A percentile compares a stretch with the other conserved stretches of the same genome.
Evolutionary conservation across 1,140 invertebrate genomes (phyloP).

Genomic region (Phocides pigmalion): DNA sequence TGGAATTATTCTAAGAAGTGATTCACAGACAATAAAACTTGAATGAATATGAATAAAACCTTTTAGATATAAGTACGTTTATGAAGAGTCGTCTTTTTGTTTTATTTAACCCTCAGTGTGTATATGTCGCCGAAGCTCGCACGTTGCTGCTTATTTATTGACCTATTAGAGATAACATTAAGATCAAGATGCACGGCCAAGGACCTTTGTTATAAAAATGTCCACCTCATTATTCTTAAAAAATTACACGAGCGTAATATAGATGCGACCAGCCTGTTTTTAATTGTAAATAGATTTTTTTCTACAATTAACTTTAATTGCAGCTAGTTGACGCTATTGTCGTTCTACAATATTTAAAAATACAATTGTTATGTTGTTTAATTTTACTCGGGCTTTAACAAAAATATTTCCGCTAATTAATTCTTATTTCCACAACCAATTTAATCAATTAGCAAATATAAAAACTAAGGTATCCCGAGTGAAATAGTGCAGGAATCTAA

Average conservation of each 20-base stretch:
- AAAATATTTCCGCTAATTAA: no score
- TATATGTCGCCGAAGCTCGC: conserved; percentile 81
- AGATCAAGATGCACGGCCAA: conserved; percentile 83
- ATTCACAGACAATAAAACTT: conserved; percentile 19
- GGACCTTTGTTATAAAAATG: conserved; percentile 84
- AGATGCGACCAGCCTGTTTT: conserved; percentile 46
- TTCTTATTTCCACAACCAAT: no score
- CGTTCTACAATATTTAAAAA: neutral
- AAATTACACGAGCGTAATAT: conserved; percentile 64
- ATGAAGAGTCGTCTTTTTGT: conserved; percentile 73
- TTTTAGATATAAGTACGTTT: conserved; percentile 56
- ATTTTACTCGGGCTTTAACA: no score
- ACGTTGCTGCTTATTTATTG: conserved; percentile 82
- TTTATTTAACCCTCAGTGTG: conserved; percentile 72
- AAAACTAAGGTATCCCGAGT: no score
- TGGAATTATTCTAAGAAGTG: conserved; percentile 14
- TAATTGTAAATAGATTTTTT: neutral
- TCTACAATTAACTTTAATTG: neutral
- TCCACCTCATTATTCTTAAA: conserved; percentile 81
- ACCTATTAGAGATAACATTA: conserved; percentile 84
- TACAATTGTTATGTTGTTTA: neutral
- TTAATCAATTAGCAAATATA: no score
- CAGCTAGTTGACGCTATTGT: neutral
- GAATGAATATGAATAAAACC: conserved; percentile 49
- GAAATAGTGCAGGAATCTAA: no score